These are phyloP conservation scores for Drosophila quinaria DNA, from an alignment of 2,888 invertebrate species.

Conservation along the genomic window DNA sequence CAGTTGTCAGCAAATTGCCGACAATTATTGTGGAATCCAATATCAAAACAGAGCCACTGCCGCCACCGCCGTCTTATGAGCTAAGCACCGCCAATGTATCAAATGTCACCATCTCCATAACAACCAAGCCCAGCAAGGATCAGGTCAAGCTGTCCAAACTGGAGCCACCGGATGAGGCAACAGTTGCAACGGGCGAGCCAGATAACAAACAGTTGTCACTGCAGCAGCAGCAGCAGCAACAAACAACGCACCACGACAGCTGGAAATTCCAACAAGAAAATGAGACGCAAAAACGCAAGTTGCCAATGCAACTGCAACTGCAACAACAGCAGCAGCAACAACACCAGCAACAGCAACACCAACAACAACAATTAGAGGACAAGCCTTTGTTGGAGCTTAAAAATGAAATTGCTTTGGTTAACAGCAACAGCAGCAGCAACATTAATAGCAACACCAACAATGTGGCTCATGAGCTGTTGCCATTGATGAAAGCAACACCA, in stretches of 20 bases:
- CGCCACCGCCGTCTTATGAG: constrained; percentile 61
- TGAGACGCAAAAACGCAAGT: constrained; percentile 62
- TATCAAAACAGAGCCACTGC: constrained; percentile 38
- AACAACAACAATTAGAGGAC: constrained; percentile 41
- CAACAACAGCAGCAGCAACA: constrained; percentile 31
- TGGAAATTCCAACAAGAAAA: constrained; percentile 53
- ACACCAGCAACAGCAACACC: constrained; percentile 36
- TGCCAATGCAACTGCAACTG: constrained; percentile 22
- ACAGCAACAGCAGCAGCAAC: constrained; percentile 20
- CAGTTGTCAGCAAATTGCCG: constrained; percentile 47
- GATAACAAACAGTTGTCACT: constrained; percentile 45
- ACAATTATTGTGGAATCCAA: constrained; percentile 38
- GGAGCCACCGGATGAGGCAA: constrained; percentile 30
- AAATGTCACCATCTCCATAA: constrained; percentile 74
- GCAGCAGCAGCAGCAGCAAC: constrained; percentile 30
- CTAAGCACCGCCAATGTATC: constrained; percentile 55
- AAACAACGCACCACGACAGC: constrained; percentile 35
- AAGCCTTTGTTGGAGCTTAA: constrained; percentile 42
- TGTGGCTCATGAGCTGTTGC: constrained; percentile 37
- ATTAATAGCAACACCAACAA: constrained; percentile 52
- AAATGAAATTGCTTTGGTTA: constrained; percentile 32
- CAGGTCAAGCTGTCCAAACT: constrained; percentile 37
- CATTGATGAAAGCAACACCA: constrained; percentile 32
- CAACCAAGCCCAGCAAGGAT: constrained; percentile 66
- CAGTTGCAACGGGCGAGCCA: constrained; percentile 20